phyloP scores from a whole-genome alignment of 2,888 invertebrate species.

The Philhelius pedissequus region DNA sequence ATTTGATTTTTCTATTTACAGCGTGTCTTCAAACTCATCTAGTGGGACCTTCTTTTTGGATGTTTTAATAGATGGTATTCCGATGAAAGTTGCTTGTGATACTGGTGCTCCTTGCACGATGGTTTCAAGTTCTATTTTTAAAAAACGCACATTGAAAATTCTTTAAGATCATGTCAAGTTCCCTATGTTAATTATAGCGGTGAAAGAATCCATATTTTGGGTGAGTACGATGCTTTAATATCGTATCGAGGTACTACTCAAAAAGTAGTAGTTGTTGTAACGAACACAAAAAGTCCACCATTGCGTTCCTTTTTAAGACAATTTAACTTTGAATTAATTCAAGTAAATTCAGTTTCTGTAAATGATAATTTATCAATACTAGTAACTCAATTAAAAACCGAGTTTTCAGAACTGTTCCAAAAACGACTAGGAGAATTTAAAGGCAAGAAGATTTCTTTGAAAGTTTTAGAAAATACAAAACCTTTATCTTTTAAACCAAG shows the following conservation, averaged over 20 bases:
- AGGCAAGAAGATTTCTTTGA: not conserved
- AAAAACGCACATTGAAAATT: constrained; percentile 12
- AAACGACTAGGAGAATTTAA: constrained; percentile 10
- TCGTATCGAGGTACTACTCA: constrained; percentile 5
- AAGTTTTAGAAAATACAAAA: not conserved
- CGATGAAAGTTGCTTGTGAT: constrained; percentile 35
- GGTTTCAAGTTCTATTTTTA: constrained; percentile 30
- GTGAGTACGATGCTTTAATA: constrained; percentile 24
- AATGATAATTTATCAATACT: not conserved
- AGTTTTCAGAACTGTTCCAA: constrained; percentile 27
- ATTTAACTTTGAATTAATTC: constrained; percentile 41
- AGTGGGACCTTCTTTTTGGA: not conserved
- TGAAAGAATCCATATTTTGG: constrained; percentile 1
- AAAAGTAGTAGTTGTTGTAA: constrained; percentile 9
- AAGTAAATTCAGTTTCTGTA: constrained; percentile 24
- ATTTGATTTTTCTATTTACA: constrained; percentile 25
- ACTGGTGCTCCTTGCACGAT: constrained; percentile 43
- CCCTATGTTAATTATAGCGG: constrained; percentile 20
- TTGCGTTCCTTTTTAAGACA: constrained; percentile 11
- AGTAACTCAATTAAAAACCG: constrained; percentile 9
- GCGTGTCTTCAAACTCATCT: constrained; percentile 6
- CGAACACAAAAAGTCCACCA: constrained; percentile 10
- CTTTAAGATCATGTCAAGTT: not conserved
- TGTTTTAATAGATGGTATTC: constrained; percentile 28
- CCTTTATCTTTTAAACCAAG: constrained; percentile 31